Evolutionary conservation across 2,797 vertebrate species (phyloP), one percentile per base, ranked within the genome.

Genomic region (Sebastes matsubarae): DNA sequence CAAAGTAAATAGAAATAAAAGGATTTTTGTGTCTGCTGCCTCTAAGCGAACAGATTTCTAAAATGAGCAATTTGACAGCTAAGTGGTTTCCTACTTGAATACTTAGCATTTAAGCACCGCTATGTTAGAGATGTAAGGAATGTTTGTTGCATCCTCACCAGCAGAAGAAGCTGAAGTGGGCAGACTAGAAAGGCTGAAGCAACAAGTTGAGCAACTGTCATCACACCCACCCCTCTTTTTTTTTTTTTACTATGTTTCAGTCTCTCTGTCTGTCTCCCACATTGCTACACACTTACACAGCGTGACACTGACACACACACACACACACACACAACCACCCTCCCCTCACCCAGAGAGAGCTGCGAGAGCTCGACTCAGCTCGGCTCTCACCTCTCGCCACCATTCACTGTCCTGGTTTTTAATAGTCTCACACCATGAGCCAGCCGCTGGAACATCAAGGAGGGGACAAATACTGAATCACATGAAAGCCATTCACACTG

Each of bases 181-280:
- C 68, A 70, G 61, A 63, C 57, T 67, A 12, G 74, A 72, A 87
- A 64, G 76, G 80, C 86, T 86, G 75, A 67, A 91, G 88, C 88
- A 91, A 93, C 92, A 90, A 89, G 91, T 89, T 71, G 86, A 91
- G 84, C 82, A 69, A 65, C 88, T 89, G 84, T 87, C 90, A 92
- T 90, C 86, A 85, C 86, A 87, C 89, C 87, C 79, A 85, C 72
- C 76, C 84, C 77, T 87, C 69, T 42, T 42, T 42, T 42, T 38
- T 42, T 38, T 84, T 88, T 83, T 88, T 82, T 77, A 84, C 86
- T 85, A 78, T 30, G 42, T 88, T 88, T 89, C 82, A 77, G 64
- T 69, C 75, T 81, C 72, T 84, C 72, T 82, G 63, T 80, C 83
- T 87, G 75, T 90, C 80, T 88, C 87, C 77, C 90, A 89, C 86